These are phyloP conservation scores for Thecocarcelia acutangulata DNA, from an alignment of 2,888 invertebrate genomes.

Conservation along the genomic window DNA sequence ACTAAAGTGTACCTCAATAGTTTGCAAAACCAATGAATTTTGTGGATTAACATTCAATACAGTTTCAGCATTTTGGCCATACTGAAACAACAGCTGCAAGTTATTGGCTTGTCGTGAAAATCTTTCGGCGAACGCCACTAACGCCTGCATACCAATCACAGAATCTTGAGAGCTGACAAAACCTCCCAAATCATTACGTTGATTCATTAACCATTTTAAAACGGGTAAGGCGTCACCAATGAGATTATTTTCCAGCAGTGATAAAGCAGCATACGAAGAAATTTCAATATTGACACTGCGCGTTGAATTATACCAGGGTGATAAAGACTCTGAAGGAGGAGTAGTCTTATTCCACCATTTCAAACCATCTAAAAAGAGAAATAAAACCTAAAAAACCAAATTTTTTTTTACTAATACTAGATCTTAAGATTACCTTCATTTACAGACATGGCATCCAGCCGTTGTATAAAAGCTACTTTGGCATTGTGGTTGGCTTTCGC, in stretches of 20 bases:
- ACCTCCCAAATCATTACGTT: slow-evolving; percentile 86
- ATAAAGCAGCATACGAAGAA: slow-evolving; percentile 93
- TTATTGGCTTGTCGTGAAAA: slow-evolving; percentile 83
- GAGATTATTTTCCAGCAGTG: slow-evolving; percentile 83
- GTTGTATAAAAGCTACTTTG: slow-evolving; percentile 86
- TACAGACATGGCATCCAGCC: slow-evolving; percentile 83
- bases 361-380: slow-evolving; percentile 82
- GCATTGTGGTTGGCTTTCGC: slow-evolving; percentile 88
- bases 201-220: slow-evolving; percentile 88
- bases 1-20: slow-evolving; percentile 84
- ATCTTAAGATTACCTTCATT: slow-evolving; percentile 76
- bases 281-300: slow-evolving; percentile 89
- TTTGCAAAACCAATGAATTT: slow-evolving; percentile 92
- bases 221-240: slow-evolving; percentile 82
- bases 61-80: slow-evolving; percentile 81
- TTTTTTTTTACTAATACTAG: not conserved
- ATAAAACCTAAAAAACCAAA: not conserved
- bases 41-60: slow-evolving; percentile 87
- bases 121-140: slow-evolving; percentile 83
- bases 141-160: slow-evolving; percentile 87
- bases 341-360: slow-evolving; percentile 92
- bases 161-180: slow-evolving; percentile 91
- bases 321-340: slow-evolving; percentile 83
- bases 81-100: slow-evolving; percentile 83
- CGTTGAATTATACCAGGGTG: slow-evolving; percentile 86